Evolutionary conservation across 2,797 vertebrate genomes (phyloP), one percentile per base, ranked within the genome.

Genomic region (Momotus momota): DNA sequence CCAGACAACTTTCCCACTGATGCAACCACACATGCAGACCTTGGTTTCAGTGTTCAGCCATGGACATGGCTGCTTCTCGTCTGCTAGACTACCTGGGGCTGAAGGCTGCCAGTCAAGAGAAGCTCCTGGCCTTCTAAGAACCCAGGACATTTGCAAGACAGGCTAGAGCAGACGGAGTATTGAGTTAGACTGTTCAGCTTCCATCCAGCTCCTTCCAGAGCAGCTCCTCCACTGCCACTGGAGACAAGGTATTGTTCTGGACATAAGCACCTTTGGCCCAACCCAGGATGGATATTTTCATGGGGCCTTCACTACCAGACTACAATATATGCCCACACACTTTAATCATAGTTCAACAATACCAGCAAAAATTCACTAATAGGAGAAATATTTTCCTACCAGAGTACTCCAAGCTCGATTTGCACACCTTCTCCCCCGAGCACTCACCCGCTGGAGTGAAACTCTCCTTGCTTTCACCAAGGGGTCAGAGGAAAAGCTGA

Each of bases 371-470:
- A 69, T 66, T 58, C 48, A 70, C 71, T 62, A 74, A 92, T 48
- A 89, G 27, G 55, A 86, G 70, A 93, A 92, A 31, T 33, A 90
- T 87, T 91, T 91, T 93, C 67, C 15, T 91, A 41, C 51, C 14
- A 71, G 72, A 74, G 25, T 46, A 64, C 33, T 35, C 73, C 49
- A 81, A 69, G 40, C 65, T 81, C 0, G 0, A 87, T 35, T 35
- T 8, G 9, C 54, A 81, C 43, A 58, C 33, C 33, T 77, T 70
- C 73, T 94, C 29, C 82, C 81, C n/a, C 66, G 72, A 15, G 9
- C 11, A 40, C n/a, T 35, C 40, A 48, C 7, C 20, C 0, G 0
- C 60, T 70, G 29, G 17, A 88, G 29, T 0, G 0, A 93, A 96
- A 74, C 7, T 3, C 64, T 79, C 40, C 61, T 35, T 52, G 27